Base-by-base conservation (phyloP, 2,113 vertebrate genomes). In the Zosterops lateralis region DNA sequence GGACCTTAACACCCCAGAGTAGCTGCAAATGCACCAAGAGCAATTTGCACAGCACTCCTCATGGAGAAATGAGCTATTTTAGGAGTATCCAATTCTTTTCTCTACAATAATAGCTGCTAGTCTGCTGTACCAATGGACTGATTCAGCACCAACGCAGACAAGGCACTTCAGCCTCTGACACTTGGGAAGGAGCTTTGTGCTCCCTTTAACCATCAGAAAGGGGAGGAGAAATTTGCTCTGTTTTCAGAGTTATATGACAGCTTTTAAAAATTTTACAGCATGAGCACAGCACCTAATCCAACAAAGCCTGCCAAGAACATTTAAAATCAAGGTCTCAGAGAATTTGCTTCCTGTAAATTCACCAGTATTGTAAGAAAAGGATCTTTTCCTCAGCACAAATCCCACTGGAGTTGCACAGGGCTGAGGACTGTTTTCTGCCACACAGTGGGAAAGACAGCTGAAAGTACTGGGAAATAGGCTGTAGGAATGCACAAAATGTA, bases 251-350 rank as follows among this genome's bases (percentile, higher is more conserved):
- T 92, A 76, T 34, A 74, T 56, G 78, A 92, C 84, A 93, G 68
- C 72, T 81, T 90, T 87, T 57, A 88, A 95, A 79, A 84, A 56
- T 77, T 80, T 91, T 85, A 90, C 72, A 88, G 83, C 53, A n/a
- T 8, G 16, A 95, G 40, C 0, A 0, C 78, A 77, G 56, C 60
- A 74, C 57, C 79, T 94, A 94, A 95, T 86, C 72, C 75, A 90
- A 95, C 81, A 88, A 95, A 91, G 60, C 25, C 67, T 91, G 53
- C 56, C 67, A 91, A 54, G 31, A 88, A 80, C 44, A 45, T 67
- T 88, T 95, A 80, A 90, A 90, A 88, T 60, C 81, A 77, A 88
- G 65, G 68, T 54, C 64, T 94, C 53, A 45, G 36, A 82, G 64
- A 86, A 84, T 88, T 60, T 89, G 24, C 32, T 76, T 77, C 68